Evolutionary conservation across 1,140 invertebrate genomes (phyloP).

Genomic region (Choristoneura fumiferana): DNA sequence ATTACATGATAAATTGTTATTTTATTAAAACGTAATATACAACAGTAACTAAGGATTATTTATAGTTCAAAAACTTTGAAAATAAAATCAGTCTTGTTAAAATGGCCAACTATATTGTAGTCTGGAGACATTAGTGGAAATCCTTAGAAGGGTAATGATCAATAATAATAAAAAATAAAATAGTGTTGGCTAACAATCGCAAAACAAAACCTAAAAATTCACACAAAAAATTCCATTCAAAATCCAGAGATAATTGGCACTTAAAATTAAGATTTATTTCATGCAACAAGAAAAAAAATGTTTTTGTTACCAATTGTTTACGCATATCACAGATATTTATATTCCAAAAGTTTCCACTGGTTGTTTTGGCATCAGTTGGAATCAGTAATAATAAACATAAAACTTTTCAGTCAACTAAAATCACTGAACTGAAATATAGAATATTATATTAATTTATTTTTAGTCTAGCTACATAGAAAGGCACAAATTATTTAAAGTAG

Average conservation of each 20-base stretch:
- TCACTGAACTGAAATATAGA: slow-evolving; percentile 23
- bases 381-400: slow-evolving; percentile 23
- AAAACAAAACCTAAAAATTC: slow-evolving; percentile 58
- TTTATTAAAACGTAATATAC: slow-evolving; percentile 66
- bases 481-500: slow-evolving; percentile 47
- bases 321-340: slow-evolving; percentile 57
- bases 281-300: slow-evolving; percentile 25
- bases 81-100: slow-evolving; percentile 77
- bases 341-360: slow-evolving; percentile 39
- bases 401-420: slow-evolving; percentile 29
- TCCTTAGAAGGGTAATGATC: slow-evolving; percentile 48
- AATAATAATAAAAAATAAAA: slow-evolving; percentile 49
- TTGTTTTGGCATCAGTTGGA: slow-evolving; percentile 31
- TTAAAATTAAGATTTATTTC: slow-evolving; percentile 42
- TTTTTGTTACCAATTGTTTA: slow-evolving; percentile 25
- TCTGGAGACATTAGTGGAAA: slow-evolving; percentile 47
- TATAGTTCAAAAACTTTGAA: slow-evolving; percentile 66
- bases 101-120: slow-evolving; percentile 68
- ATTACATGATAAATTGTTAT: slow-evolving; percentile 73
- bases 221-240: slow-evolving; percentile 55
- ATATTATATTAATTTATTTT: slow-evolving; percentile 18
- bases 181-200: slow-evolving; percentile 47
- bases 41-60: slow-evolving; percentile 68
- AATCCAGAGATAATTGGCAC: slow-evolving; percentile 60
- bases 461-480: slow-evolving; percentile 35